Base-by-base conservation (phyloP, 2,113 vertebrate genomes). In the Mandrillus leucophaeus region DNA sequence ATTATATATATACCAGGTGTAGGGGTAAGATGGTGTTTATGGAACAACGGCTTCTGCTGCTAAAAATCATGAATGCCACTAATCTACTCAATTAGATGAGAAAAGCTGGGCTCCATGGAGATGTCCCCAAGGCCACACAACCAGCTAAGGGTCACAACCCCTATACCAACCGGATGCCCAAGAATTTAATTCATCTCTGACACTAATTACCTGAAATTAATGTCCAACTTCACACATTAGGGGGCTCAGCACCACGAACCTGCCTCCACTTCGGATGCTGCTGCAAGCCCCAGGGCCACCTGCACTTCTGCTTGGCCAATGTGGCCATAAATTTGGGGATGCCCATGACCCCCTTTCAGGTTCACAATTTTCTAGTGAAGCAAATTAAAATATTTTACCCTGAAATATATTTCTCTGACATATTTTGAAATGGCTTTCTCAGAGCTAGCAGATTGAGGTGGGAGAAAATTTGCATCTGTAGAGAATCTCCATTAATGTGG, bases 171-270 rank as follows among this genome's bases (percentile, higher is more conserved):
- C 0, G 5, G 10, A 10, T 6, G 5, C 3, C 68, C 59, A 57
- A 10, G 3, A 8, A 55, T 22, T 10, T 35, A 25, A 0, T 79
- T 84, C 61, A 17, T 18, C 57, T 55, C 45, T 20, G 30, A 59
- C 20, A 32, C 9, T 23, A 85, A 30, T 27, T 8, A 27, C 66
- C 16, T 73, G 52, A 27, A 43, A 68, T 75, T 23, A 20, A 1
- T 2, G 2, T 80, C 48, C 25, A 17, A 43, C 6, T 10, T 45
- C 32, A 55, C 5, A 43, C 0, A 0, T 1, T 4, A 35, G n/a
- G 59, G 35, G 35, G 4, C 45, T 38, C 50, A n/a, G 57, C 27
- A 40, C 20, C 82, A 20, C 10, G 27, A 43, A 27, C 18, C 9
- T 0, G 5, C 22, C 22, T 9, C 35, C 13, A 17, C 61, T 52